A percentile compares a stretch with the other conserved stretches of the same genome.
Evolutionary conservation across 2,888 invertebrate species (phyloP).

Genomic region (Eristalis pertinax): DNA sequence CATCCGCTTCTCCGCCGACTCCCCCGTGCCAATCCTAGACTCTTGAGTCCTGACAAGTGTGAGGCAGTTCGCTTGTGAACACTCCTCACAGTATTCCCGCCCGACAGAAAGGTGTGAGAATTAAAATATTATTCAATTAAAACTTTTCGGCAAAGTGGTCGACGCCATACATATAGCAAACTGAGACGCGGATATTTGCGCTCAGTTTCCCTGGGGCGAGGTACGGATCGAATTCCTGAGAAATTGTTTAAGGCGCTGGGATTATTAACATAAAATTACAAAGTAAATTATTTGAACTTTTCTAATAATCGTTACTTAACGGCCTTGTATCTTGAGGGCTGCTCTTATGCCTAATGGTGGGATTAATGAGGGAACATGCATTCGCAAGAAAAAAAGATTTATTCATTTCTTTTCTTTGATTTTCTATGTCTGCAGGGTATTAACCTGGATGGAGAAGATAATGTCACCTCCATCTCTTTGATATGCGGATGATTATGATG

Average conservation of each 20-base stretch:
- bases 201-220: constrained; percentile 26
- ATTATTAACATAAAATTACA: constrained; percentile 57
- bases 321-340: constrained; percentile 15
- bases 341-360: neutral
- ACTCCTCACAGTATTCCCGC: neutral
- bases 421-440: too few species aligned
- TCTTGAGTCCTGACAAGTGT: neutral
- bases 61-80: neutral
- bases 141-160: constrained; percentile 67
- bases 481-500: too few species aligned
- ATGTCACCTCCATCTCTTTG: too few species aligned
- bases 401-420: too few species aligned
- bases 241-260: constrained; percentile 44
- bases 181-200: constrained; percentile 39
- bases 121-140: constrained; percentile 73
- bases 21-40: neutral
- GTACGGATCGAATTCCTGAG: constrained; percentile 53
- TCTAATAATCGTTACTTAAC: constrained; percentile 69
- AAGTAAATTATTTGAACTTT: constrained; percentile 67
- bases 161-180: constrained; percentile 44
- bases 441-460: too few species aligned
- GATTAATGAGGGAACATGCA: neutral
- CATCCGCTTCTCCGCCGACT: neutral
- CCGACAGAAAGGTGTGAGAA: constrained; percentile 66
- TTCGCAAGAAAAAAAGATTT: neutral